Conservation (phyloP, 2,113 vertebrate genomes). For the Rana temporaria region DNA sequence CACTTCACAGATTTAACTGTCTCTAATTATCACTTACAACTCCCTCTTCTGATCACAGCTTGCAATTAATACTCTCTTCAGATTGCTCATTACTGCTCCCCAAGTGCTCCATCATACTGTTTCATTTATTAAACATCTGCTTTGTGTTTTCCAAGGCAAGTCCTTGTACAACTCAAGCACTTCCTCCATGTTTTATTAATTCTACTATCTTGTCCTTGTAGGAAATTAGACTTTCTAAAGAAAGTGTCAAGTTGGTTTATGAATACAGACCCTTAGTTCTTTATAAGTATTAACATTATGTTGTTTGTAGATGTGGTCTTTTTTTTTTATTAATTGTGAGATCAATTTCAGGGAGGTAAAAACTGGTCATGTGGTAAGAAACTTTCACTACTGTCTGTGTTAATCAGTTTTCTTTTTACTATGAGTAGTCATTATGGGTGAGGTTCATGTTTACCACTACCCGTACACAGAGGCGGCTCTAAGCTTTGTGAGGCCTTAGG, state of each 20-base stretch:
- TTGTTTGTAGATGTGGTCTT: slow-evolving; percentile 17
- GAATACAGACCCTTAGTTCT: slow-evolving; percentile 16
- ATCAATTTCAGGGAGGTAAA: background rate
- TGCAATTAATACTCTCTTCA: slow-evolving; percentile 57
- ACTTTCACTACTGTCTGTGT: too few species aligned
- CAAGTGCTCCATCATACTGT: slow-evolving; percentile 53
- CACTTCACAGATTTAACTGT: slow-evolving; percentile 53
- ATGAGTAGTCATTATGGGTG: too few species aligned
- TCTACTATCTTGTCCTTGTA: slow-evolving; percentile 45
- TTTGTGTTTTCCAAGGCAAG: slow-evolving; percentile 46
- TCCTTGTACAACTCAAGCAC: slow-evolving; percentile 46
- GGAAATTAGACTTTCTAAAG: slow-evolving; percentile 40
- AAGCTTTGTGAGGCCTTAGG: too few species aligned
- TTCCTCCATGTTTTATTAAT: slow-evolving; percentile 52
- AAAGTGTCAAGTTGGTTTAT: slow-evolving; percentile 18
- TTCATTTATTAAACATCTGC: slow-evolving; percentile 58
- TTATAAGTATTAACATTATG: slow-evolving; percentile 9
- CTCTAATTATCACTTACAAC: slow-evolving; percentile 58
- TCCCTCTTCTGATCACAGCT: slow-evolving; percentile 56
- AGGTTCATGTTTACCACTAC: too few species aligned
- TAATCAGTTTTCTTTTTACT: too few species aligned
- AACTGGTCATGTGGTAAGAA: too few species aligned
- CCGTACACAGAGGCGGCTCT: too few species aligned
- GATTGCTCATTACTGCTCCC: slow-evolving; percentile 55
- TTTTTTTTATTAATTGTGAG: slow-evolving; percentile 14